Evolutionary conservation across 2,888 invertebrate genomes (phyloP).

Genomic region (Ennomos fuscantarius): DNA sequence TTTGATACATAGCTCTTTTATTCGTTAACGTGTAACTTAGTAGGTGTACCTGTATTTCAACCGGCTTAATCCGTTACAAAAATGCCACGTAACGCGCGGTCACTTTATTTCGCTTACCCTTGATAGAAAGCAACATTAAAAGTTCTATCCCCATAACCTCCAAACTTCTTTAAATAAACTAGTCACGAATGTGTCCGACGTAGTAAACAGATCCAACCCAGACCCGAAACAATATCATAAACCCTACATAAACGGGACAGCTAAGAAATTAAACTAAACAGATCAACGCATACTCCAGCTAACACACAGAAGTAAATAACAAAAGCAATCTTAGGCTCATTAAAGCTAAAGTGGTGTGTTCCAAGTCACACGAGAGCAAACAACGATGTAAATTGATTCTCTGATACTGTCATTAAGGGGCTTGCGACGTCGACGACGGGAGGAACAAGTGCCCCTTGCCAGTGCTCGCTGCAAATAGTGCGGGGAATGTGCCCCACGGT

Average conservation of each 20-base stretch:
- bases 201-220: constrained; percentile 6
- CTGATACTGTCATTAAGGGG: constrained; percentile 24
- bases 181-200: not conserved
- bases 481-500: constrained; percentile 10
- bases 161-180: too few relatives aligned
- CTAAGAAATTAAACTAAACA: constrained; percentile 14
- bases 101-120: too few relatives aligned
- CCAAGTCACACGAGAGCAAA: constrained; percentile 21
- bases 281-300: constrained; percentile 18
- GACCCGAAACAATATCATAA: constrained; percentile 22
- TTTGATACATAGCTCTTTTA: too few relatives aligned
- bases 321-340: constrained; percentile 30
- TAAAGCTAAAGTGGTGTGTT: constrained; percentile 24
- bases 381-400: constrained; percentile 32
- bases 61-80: too few relatives aligned
- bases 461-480: constrained; percentile 19
- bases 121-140: too few relatives aligned
- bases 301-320: constrained; percentile 27
- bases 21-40: too few relatives aligned
- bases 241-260: not conserved
- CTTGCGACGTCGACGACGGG: constrained; percentile 1
- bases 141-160: too few relatives aligned
- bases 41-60: too few relatives aligned
- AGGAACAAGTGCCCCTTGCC: constrained; percentile 20
- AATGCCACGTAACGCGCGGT: too few relatives aligned